A percentile compares a stretch with the other conserved stretches of the same genome.
These are phyloP conservation scores for Dolichoris vasculosae DNA, from an alignment of 1,140 invertebrate species.

Conservation along the genomic window DNA sequence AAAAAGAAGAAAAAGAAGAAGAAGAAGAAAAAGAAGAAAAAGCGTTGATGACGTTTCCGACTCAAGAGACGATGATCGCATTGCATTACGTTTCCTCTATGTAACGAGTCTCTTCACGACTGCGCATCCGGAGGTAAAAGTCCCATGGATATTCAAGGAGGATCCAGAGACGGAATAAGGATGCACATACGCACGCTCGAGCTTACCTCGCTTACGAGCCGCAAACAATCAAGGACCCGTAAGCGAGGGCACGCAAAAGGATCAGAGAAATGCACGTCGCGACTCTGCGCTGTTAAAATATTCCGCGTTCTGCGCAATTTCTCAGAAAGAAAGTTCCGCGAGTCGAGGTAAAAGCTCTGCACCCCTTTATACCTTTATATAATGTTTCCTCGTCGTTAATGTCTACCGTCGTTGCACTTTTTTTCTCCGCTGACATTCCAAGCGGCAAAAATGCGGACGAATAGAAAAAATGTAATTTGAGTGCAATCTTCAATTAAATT, in stretches of 20 bases:
- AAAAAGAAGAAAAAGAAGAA: too few species aligned
- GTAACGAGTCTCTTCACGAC: background rate
- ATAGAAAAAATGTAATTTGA: background rate
- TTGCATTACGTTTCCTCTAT: background rate
- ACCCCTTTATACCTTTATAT: conserved; percentile 10
- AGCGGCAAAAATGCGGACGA: conserved; percentile 8
- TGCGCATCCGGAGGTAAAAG: background rate
- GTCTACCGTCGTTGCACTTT: background rate
- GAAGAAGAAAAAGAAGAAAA: too few species aligned
- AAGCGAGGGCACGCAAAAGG: conserved; percentile 30
- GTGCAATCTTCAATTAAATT: conserved; percentile 44
- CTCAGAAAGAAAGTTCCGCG: conserved; percentile 22
- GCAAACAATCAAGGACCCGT: conserved; percentile 40
- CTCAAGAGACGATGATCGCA: background rate
- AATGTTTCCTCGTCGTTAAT: conserved; percentile 24
- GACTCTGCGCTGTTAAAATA: conserved; percentile 41
- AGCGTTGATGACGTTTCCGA: background rate
- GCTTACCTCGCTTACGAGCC: conserved; percentile 2
- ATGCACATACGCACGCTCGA: background rate
- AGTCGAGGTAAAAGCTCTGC: background rate
- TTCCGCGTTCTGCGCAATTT: conserved; percentile 52
- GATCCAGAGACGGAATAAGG: background rate
- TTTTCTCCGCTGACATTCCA: background rate
- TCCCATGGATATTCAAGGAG: background rate
- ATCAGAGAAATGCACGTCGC: conserved; percentile 5